phyloP scores from a whole-genome alignment of 2,113 vertebrate genomes.

The Tetraodon nigroviridis region DNA sequence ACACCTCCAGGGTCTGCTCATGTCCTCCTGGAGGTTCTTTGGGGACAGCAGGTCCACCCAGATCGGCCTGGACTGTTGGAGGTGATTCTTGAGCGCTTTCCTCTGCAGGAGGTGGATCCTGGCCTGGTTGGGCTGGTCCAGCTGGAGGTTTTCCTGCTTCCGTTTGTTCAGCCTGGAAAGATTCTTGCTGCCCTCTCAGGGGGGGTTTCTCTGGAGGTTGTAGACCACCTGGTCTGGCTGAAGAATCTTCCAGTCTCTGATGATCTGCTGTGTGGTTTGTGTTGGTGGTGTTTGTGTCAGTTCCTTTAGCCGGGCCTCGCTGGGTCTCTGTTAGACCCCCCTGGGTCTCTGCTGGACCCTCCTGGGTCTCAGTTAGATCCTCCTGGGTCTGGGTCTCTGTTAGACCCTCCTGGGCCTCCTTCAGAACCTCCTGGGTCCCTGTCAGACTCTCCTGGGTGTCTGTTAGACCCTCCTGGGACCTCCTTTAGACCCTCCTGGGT shows the following conservation, averaged over 20 bases:
- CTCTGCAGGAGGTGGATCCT: neutral
- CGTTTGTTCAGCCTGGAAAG: neutral
- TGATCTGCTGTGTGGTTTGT: neutral
- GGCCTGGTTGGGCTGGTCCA: neutral
- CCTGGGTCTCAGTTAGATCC: neutral
- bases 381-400: neutral
- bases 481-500: too few species aligned
- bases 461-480: too few species aligned
- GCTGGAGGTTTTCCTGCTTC: neutral
- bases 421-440: too few species aligned
- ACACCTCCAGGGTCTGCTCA: neutral
- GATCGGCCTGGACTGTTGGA: neutral
- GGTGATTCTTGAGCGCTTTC: neutral
- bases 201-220: neutral
- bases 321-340: neutral
- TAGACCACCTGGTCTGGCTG: neutral
- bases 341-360: neutral
- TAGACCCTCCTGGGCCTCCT: too few species aligned
- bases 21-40: neutral
- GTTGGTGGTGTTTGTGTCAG: too few species aligned
- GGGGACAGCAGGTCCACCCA: neutral
- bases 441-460: too few species aligned
- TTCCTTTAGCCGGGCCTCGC: neutral
- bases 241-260: neutral
- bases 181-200: neutral